These are phyloP conservation scores for Rhinoptilus africanus DNA, from an alignment of 2,113 vertebrate species.

Conservation along the genomic window DNA sequence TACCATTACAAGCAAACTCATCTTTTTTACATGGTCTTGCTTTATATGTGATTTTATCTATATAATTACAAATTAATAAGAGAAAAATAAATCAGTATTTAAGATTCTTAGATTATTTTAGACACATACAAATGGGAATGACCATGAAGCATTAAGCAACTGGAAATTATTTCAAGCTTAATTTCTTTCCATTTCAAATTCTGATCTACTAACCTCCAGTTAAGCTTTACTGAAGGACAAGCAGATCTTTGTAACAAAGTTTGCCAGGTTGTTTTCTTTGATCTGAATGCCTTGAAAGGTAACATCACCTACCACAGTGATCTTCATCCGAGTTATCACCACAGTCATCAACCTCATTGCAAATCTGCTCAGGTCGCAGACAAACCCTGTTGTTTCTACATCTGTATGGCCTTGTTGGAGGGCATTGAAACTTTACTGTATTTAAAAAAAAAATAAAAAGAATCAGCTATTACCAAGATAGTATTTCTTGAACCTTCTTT, in stretches of 20 bases:
- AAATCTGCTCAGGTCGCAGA: conserved; percentile 85
- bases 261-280: conserved; percentile 15
- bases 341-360: conserved; percentile 93
- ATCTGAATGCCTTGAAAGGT: not conserved
- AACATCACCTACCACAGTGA: conserved; percentile 81
- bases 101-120: not conserved
- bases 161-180: not conserved
- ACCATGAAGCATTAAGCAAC: not conserved
- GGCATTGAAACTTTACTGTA: conserved; percentile 88
- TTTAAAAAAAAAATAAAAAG: not conserved
- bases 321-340: conserved; percentile 96
- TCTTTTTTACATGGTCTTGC: conserved; percentile 89
- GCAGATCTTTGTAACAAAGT: not conserved
- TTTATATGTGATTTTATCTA: conserved; percentile 80
- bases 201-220: not conserved
- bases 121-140: not conserved
- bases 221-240: conserved; percentile 39
- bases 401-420: conserved; percentile 86
- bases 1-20: conserved; percentile 90
- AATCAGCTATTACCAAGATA: not conserved
- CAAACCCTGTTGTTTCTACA: conserved; percentile 92
- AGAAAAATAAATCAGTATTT: not conserved
- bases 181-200: not conserved
- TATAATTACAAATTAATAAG: conserved; percentile 3
- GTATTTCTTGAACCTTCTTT: not conserved